Evolutionary conservation across 2,888 invertebrate species (phyloP), one percentile per base, ranked within the genome.

Genomic region (Hecatera dysodea): DNA sequence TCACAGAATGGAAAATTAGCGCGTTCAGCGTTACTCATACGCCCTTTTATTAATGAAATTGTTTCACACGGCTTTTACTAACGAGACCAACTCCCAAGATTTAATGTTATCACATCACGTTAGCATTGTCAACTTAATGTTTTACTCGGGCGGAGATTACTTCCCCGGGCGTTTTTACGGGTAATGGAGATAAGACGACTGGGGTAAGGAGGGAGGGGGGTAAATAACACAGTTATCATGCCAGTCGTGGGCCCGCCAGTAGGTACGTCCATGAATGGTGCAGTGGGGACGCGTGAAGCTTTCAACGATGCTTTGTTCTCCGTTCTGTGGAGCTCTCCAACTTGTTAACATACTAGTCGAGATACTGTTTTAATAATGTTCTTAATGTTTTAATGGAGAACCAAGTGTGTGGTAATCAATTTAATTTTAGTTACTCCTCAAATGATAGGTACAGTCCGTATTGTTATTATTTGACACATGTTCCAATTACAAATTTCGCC

Each of bases 151-250:
- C 36, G 60, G 56, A 79, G 74, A 81, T 83, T 83, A 79, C 73
- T 72, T 84, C 67, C 63, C 55, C 39, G 46, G 67, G 65, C 67
- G 73, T 80, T 83, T 83, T 84, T 80, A 82, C 70, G 73, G 68
- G 81, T 78, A 79, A 84, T 72, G 75, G 66, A 84, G 84, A 85
- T 85, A 85, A 85, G 83, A 75, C 75, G 56, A 67, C 63, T 39
- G 57, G 50, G 50, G 75, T 53, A 39, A 63, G 65, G 55, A 68
- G 66, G 52, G 27, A 72, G 50, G 48, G 52, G 56, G 42, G 66
- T 42, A 57, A 80, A 69, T 74, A 77, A 85, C 60, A 71, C 72
- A 81, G 79, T 83, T 84, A 83, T 76, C 69, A 83, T 76, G 36
- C 65, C 55, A 11, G 52, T 46, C 42, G 62, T 67, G 52, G 55